Evolutionary conservation across 2,113 vertebrate genomes (phyloP), one percentile per base, ranked within the genome.

Genomic region (Eubucco bourcierii): DNA sequence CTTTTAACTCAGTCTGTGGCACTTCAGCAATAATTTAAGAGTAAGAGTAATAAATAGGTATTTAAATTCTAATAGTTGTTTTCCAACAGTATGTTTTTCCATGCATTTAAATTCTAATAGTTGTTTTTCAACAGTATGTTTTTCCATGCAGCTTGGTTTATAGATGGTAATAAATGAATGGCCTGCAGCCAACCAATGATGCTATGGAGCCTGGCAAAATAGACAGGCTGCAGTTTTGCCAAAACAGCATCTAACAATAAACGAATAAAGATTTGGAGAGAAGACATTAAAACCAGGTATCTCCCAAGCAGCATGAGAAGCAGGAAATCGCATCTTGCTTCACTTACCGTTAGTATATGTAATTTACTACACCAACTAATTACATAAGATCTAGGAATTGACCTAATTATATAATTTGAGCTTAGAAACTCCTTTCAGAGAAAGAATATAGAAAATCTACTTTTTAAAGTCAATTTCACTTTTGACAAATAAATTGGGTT

Each of bases 141-240:
- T 89, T 80, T 86, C 93, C 74, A 77, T 85, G 58, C 71, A 90
- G 73, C 41, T 86, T 53, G 37, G 50, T 90, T 84, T 79, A 90
- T 73, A 53, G 64, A 87, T 21, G 28, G 71, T 78, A 93, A 65
- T 59, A 84, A 71, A 72, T 68, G 31, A 87, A 79, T 78, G 83
- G 84, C 70, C 67, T 47, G 7, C 25, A 66, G 78, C 88, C 79
- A 91, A 59, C 13, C 14, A 47, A 71, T 96, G 94, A 96, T 82
- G 73, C 59, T 92, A 96, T 91, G 68, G 86, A 90, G 76, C 65
- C 79, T 94, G 90, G 90, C 75, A 95, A 95, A 84, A 21, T 53
- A 53, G 15, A 58, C 3, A 10, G 68, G 27, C 31, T 58, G 44
- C 52, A 90, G 17, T 47, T 66, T 47, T 96, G 86, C 91, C 94